These are phyloP conservation scores for Harpalus rufipes DNA, from an alignment of 2,888 invertebrate species.

Conservation along the genomic window DNA sequence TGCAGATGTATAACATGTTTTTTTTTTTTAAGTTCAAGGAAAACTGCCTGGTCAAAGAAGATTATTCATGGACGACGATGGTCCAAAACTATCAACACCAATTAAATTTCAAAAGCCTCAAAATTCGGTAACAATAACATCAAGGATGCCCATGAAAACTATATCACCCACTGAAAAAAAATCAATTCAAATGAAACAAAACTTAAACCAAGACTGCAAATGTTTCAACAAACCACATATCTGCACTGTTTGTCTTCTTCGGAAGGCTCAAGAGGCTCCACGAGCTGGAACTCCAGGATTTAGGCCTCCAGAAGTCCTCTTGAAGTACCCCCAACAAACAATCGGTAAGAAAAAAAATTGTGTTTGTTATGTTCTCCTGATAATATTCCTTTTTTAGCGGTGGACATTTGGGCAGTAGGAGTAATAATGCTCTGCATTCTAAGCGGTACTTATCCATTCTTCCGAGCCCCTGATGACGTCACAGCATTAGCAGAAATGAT, in stretches of 20 bases:
- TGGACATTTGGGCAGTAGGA: constrained; percentile 94
- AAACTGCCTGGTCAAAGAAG: constrained; percentile 59
- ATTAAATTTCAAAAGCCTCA: constrained; percentile 59
- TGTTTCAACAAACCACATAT: constrained; percentile 84
- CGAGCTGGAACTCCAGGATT: constrained; percentile 95
- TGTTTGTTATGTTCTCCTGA: too few relatives aligned
- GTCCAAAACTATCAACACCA: constrained; percentile 5
- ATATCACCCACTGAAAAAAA: constrained; percentile 66
- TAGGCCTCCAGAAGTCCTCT: constrained; percentile 90
- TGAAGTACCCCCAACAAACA: constrained; percentile 89
- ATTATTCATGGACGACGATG: constrained; percentile 55
- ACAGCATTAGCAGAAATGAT: constrained; percentile 91
- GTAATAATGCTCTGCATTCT: constrained; percentile 89
- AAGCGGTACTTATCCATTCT: constrained; percentile 90
- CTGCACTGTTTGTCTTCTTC: constrained; percentile 84
- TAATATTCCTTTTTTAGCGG: constrained; percentile 78
- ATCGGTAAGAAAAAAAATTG: constrained; percentile 81
- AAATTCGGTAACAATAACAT: constrained; percentile 52
- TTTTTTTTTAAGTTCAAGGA: constrained; percentile 32
- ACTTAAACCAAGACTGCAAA: constrained; percentile 77
- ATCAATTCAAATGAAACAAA: constrained; percentile 50
- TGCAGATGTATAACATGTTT: too few relatives aligned
- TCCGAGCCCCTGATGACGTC: constrained; percentile 88
- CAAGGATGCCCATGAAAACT: constrained; percentile 49
- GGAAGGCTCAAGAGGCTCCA: constrained; percentile 85